Evolutionary conservation across 2,888 invertebrate genomes (phyloP).

Genomic region (Xanthorhoe spadicearia): DNA sequence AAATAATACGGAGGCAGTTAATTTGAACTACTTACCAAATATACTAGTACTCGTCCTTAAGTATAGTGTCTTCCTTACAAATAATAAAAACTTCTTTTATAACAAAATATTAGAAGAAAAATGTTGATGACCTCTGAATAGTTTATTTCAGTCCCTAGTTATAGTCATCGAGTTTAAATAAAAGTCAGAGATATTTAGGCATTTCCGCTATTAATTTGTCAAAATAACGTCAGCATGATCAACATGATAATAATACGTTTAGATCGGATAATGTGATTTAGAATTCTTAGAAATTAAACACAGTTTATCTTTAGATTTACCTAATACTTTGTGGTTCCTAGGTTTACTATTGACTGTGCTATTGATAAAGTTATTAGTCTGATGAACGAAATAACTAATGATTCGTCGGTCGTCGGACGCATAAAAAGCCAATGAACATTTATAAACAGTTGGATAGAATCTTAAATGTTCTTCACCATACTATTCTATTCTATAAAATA

Average conservation of each 20-base stretch:
- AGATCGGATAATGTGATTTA: neutral
- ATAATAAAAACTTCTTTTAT: too few relatives aligned
- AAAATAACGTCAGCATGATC: slow-evolving; percentile 9
- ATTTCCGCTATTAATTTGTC: slow-evolving; percentile 21
- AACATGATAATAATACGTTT: neutral
- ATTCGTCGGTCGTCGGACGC: too few relatives aligned
- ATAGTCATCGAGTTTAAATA: slow-evolving; percentile 12
- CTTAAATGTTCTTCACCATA: too few relatives aligned
- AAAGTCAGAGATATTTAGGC: slow-evolving; percentile 6
- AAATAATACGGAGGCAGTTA: neutral
- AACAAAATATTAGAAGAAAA: neutral
- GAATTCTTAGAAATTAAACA: neutral
- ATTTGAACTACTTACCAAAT: neutral
- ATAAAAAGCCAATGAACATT: too few relatives aligned
- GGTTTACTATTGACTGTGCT: too few relatives aligned
- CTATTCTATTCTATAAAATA: too few relatives aligned
- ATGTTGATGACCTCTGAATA: neutral
- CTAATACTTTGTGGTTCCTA: neutral
- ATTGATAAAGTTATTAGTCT: neutral
- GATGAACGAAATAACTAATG: neutral
- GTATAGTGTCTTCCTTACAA: too few relatives aligned
- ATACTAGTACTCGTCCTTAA: too few relatives aligned
- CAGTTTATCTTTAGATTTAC: neutral
- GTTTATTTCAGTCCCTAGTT: slow-evolving; percentile 4
- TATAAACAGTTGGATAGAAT: too few relatives aligned